Base-by-base conservation (phyloP, 1,140 invertebrate genomes). In the Bombus ignitus region DNA sequence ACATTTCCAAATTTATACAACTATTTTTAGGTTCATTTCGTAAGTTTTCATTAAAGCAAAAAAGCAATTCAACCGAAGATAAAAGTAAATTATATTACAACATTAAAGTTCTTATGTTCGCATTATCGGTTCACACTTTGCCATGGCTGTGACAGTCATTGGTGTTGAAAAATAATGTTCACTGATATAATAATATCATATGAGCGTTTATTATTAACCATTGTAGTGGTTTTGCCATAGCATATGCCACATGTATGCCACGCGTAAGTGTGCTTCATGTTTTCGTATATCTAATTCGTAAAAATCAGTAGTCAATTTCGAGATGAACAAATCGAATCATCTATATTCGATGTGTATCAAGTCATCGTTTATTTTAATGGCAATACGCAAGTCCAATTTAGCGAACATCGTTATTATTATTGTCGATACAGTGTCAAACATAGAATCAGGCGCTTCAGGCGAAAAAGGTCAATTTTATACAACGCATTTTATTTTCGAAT, bases 121-220 rank as follows among this genome's bases (percentile, higher is more conserved):
- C 18, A n/a, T 53, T 39, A 68, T 77, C 62, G n/a, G 42, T 65
- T 47, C 18, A 47, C n/a, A 35, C n/a, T 65, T 77, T 15, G 12
- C 3, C 5, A 8, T 42, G 5, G 13, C 1, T 53, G 13, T 13
- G 18, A 65, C 6, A 66, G 15, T n/a, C 35, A 9, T 22, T 75
- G 39, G n/a, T 22, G 0, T 57, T 57, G 32, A 39, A 76, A 66
- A 83, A 53, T 66, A 76, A 76, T 66, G 3, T 76, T 18, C 6
- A 47, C 32, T 42, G 62, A 77, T 77, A 70, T 18, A 53, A 5
- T 53, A 83, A 83, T 77, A 77, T 77, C 62, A 18, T 22, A 25
- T 32, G 18, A 10, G 28, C 4, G 70, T 47, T 75, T 82, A 82
- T 70, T 83, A 76, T 77, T 77, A 77, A 75, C 57, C n/a, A 76